phyloP scores from a whole-genome alignment of 2,797 vertebrate species.

The Chloroceryle inda region DNA sequence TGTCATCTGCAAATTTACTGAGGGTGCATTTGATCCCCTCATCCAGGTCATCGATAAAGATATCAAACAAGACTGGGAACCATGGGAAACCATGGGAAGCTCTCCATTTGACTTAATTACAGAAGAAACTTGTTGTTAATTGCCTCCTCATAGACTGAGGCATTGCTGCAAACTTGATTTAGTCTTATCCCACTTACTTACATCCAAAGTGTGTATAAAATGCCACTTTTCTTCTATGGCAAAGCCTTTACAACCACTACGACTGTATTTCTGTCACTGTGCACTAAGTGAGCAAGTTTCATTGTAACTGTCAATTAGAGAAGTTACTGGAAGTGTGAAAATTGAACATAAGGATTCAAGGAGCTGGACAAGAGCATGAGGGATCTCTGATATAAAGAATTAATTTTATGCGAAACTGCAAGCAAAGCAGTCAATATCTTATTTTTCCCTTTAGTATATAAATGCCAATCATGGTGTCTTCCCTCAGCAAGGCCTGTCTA shows the following conservation, averaged over 20 bases:
- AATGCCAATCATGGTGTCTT: background rate
- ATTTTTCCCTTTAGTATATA: background rate
- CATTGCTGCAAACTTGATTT: background rate
- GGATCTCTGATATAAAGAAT: background rate
- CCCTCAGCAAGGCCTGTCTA: background rate
- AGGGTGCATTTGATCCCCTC: too few relatives aligned
- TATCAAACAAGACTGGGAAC: too few relatives aligned
- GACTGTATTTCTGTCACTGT: background rate
- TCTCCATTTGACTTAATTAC: constrained; percentile 8
- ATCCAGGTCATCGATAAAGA: too few relatives aligned
- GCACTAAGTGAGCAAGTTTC: background rate
- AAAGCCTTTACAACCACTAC: background rate
- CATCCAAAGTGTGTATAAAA: background rate
- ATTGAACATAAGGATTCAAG: background rate
- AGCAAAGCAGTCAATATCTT: background rate
- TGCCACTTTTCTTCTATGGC: background rate
- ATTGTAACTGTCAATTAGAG: background rate
- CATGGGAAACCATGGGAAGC: background rate
- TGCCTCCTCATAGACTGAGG: background rate
- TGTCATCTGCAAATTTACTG: too few relatives aligned
- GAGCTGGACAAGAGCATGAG: background rate
- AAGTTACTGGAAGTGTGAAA: background rate
- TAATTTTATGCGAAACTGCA: background rate
- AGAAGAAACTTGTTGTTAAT: background rate
- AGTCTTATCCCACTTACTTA: background rate